Base-by-base conservation (phyloP, 1,140 invertebrate genomes). In the Rhynchophorus ferrugineus region DNA sequence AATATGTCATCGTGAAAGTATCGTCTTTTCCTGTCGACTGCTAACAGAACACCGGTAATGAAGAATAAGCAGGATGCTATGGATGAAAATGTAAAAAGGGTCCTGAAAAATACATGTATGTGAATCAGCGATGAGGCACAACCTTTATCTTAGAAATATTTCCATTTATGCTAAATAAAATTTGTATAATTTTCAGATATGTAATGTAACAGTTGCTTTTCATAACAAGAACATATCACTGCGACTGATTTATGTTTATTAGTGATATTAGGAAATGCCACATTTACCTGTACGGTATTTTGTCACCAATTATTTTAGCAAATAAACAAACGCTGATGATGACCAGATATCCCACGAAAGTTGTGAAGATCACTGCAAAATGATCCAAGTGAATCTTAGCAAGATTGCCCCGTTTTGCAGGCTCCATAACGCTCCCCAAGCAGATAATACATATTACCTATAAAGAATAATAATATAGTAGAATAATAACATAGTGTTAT, bases 221-320 rank as follows among this genome's bases (percentile, higher is more conserved):
- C n/a, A n/a, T n/a, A n/a, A n/a, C n/a, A n/a, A n/a, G n/a, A n/a
- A n/a, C n/a, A n/a, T n/a, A n/a, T n/a, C n/a, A n/a, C n/a, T n/a
- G n/a, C n/a, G n/a, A n/a, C n/a, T n/a, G n/a, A n/a, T n/a, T n/a
- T n/a, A n/a, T n/a, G n/a, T n/a, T n/a, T n/a, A n/a, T n/a, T n/a
- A n/a, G n/a, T n/a, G n/a, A n/a, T n/a, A n/a, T n/a, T n/a, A n/a
- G n/a, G n/a, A n/a, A n/a, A n/a, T n/a, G n/a, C n/a, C n/a, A n/a
- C 6, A 16, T 22, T 45, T 54, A 54, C 51, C 38, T 54, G 38
- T 47, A 54, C 19, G 44, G 51, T 14, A 54, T 54, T 54, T 33
- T 46, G 7, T 54, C 51, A 6, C 43, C 49, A 36, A 54, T 41
- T 34, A 47, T 16, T 41, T 20, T 46, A 8, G 51, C 37, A n/a